Evolutionary conservation across 2,797 vertebrate genomes (phyloP).

Genomic region (Emydoidea blandingii): DNA sequence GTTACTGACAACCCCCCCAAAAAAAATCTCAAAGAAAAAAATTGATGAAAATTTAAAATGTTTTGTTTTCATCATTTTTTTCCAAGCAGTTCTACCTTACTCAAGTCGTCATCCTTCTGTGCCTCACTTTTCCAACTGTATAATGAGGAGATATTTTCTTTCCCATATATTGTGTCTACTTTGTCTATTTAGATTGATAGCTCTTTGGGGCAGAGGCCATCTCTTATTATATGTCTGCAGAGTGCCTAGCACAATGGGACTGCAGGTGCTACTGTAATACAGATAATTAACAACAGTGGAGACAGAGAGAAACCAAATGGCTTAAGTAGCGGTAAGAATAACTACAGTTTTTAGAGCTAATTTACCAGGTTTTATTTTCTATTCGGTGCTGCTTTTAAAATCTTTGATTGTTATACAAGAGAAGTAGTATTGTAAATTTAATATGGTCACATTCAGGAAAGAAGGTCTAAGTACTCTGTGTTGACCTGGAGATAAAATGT

Average conservation of each 20-base stretch:
- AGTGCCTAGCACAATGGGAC: not conserved
- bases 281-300: not conserved
- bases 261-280: accelerated
- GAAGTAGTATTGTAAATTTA: conserved; percentile 2
- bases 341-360: not conserved
- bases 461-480: not conserved
- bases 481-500: conserved; percentile 45
- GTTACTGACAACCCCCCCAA: not conserved
- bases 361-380: not conserved
- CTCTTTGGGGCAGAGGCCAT: not conserved
- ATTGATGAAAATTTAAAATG: not conserved
- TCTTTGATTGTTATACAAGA: not conserved
- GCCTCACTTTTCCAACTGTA: not conserved
- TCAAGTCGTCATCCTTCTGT: not conserved
- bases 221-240: accelerated
- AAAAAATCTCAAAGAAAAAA: not conserved
- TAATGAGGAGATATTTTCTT: not conserved
- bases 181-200: not conserved
- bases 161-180: not conserved
- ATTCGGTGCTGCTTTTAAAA: not conserved
- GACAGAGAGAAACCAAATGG: not conserved
- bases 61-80: not conserved
- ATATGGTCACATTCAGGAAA: not conserved
- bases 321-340: not conserved
- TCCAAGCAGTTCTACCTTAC: not conserved